Evolutionary conservation across 1,140 invertebrate genomes (phyloP).

Genomic region (Pantala flavescens): DNA sequence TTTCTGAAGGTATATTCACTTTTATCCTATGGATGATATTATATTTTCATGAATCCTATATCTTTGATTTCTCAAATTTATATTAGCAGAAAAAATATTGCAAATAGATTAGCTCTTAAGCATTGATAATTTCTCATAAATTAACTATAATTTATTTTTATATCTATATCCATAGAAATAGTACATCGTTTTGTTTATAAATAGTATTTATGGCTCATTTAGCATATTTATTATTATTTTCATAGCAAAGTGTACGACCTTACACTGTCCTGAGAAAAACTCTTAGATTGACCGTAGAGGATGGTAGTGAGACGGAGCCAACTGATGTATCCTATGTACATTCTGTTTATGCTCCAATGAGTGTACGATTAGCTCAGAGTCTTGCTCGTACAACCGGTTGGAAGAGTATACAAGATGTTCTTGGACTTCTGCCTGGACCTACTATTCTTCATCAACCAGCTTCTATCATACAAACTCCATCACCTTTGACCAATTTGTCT

Average conservation of each 20-base stretch:
- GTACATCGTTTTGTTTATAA: too few relatives aligned
- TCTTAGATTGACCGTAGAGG: slow-evolving; percentile 73
- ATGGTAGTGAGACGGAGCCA: slow-evolving; percentile 70
- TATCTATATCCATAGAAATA: too few relatives aligned
- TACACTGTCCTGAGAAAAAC: slow-evolving; percentile 45
- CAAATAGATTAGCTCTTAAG: too few relatives aligned
- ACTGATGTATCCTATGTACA: slow-evolving; percentile 90
- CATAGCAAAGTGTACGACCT: slow-evolving; percentile 26
- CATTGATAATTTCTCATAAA: too few relatives aligned
- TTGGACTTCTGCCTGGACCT: slow-evolving; percentile 53
- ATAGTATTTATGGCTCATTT: too few relatives aligned
- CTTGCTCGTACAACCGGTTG: slow-evolving; percentile 74
- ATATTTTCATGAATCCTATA: too few relatives aligned
- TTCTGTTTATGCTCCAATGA: slow-evolving; percentile 89
- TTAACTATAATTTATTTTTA: too few relatives aligned
- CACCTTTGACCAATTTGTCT: not conserved
- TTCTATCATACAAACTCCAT: not conserved
- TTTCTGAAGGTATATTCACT: not conserved
- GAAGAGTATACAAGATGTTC: slow-evolving; percentile 56
- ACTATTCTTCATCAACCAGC: slow-evolving; percentile 28
- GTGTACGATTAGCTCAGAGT: slow-evolving; percentile 75
- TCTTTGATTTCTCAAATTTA: too few relatives aligned
- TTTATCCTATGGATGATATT: not conserved
- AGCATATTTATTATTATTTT: too few relatives aligned
- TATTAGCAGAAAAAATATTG: too few relatives aligned